Base-by-base conservation (phyloP, 2,113 vertebrate genomes). In the Ammodytes marinus region DNA sequence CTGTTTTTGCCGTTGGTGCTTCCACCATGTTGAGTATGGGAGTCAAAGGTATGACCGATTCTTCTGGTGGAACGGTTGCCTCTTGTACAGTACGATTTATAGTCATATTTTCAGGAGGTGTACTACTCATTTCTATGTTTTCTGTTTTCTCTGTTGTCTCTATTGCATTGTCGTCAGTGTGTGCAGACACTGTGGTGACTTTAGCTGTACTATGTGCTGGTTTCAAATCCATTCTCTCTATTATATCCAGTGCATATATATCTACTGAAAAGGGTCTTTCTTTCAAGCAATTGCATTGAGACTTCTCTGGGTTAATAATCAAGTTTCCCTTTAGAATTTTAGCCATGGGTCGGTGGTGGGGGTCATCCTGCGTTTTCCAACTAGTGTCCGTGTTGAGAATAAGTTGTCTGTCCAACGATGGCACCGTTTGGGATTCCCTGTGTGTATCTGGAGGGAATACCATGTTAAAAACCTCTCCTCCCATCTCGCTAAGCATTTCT, bases 381-480 rank as follows among this genome's bases (percentile, higher is more conserved):
- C 35, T 53, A 4, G 61, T 58, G 14, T 78, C 49, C 52, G 74
- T 13, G 46, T 81, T 60, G 35, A 59, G 19, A 55, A 52, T 8
- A 8, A 37, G 10, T 58, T 76, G 61, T 39, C 11, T 50, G 40
- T 59, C 8, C 12, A 6, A 4, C n/a, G 39, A 15, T 13, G 46
- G 19, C 12, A 49, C 47, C 37, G 47, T 73, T 68, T 73, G 27
- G n/a, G 4, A 58, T 43, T 64, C n/a, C 4, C 7, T 70, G 53
- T 53, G 64, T 9, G 12, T 2, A 42, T 75, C 71, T 83, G 67
- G 43, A 35, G 64, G 71, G 39, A 83, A 58, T 6, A 76, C 35
- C 19, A 17, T 12, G 27, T 80, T 65, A 13, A 80, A 68, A 17
- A 50, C 46, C 6, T 68, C 67, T 13, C 77, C 61, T 81, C 11